Conservation (phyloP, 2,113 vertebrate species). For the Chauna torquata region DNA sequence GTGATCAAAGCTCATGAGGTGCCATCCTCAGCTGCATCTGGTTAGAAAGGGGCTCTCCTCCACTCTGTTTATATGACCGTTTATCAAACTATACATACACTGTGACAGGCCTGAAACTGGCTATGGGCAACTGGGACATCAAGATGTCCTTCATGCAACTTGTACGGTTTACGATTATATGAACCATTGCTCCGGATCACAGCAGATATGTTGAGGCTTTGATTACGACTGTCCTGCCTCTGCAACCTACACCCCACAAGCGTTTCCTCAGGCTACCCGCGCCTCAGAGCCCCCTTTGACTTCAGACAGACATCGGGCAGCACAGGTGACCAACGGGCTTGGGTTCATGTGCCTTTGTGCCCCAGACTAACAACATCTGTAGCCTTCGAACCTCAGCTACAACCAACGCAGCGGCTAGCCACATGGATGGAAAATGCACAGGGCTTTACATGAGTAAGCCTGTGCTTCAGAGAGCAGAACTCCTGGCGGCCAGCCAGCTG, state of each 20-base stretch:
- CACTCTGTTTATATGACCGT: fast-evolving
- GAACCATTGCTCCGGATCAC: background rate
- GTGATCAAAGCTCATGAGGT: background rate
- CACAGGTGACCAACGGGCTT: fast-evolving
- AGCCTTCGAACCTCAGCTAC: background rate
- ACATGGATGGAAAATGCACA: fast-evolving
- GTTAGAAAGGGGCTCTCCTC: background rate
- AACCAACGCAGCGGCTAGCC: background rate
- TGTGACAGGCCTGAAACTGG: background rate
- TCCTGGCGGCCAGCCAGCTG: background rate
- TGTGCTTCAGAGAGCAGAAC: background rate
- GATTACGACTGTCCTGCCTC: background rate
- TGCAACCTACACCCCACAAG: background rate
- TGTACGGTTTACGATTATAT: background rate
- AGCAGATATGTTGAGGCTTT: background rate
- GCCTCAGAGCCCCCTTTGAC: background rate
- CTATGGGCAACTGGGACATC: background rate
- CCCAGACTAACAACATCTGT: background rate
- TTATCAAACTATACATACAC: background rate
- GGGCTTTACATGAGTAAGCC: background rate
- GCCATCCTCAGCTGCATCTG: background rate
- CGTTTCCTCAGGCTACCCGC: background rate
- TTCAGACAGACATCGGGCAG: background rate
- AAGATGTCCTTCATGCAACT: background rate
- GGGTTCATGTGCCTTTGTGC: fast-evolving